A percentile compares a stretch with the other conserved stretches of the same genome.
phyloP scores from a whole-genome alignment of 1,140 invertebrate genomes.

The Calycopis cecrops region DNA sequence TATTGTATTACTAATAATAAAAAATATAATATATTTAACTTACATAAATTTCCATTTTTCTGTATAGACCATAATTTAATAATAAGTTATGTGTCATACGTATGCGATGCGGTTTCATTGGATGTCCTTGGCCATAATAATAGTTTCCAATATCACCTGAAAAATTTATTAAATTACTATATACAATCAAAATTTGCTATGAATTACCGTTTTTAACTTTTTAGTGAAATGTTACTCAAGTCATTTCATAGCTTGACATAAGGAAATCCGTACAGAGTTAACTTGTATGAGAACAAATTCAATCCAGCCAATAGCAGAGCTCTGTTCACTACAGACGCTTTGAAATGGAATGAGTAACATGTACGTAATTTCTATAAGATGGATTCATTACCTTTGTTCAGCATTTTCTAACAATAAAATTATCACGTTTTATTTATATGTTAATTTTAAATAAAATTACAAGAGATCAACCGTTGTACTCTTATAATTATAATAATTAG shows the following conservation, averaged over 20 bases:
- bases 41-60: conserved; percentile 99
- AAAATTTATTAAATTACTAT: conserved; percentile 26
- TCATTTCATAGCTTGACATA: conserved; percentile 62
- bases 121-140: conserved; percentile 99
- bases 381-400: conserved; percentile 13
- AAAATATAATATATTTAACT: no score
- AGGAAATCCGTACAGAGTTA: conserved; percentile 50
- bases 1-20: no score
- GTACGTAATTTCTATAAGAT: conserved; percentile 46
- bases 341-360: conserved; percentile 40
- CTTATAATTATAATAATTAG: not conserved
- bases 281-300: conserved; percentile 38
- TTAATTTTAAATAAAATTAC: no score
- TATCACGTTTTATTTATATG: no score
- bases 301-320: conserved; percentile 44
- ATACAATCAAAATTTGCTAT: not conserved
- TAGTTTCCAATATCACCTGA: conserved; percentile 99
- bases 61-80: conserved; percentile 98
- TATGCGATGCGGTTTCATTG: conserved; percentile 99
- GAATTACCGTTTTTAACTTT: conserved; percentile 46
- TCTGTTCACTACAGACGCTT: conserved; percentile 54
- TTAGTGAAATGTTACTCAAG: conserved; percentile 50
- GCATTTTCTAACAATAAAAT: not conserved
- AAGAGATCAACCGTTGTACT: no score
- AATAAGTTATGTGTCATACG: conserved; percentile 99